These are phyloP conservation scores for Danio kyathit DNA, from an alignment of 2,797 vertebrate species.

Conservation along the genomic window DNA sequence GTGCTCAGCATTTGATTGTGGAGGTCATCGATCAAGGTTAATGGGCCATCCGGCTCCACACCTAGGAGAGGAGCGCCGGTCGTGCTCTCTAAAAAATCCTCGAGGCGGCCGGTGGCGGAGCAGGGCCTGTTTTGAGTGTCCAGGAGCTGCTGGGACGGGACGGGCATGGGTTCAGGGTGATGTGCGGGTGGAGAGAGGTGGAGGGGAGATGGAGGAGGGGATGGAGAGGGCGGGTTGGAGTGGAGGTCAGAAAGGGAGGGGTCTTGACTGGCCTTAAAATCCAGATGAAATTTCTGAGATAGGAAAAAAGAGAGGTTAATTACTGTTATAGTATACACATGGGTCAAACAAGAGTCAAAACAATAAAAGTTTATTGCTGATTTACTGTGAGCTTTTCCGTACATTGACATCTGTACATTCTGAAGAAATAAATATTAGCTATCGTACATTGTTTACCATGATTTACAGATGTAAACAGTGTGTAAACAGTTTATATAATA, in stretches of 20 bases:
- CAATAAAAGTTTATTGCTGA: too few relatives aligned
- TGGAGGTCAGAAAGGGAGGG: conserved; percentile 77
- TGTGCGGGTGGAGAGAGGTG: conserved; percentile 65
- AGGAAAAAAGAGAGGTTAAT: neutral
- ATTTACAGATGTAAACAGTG: too few relatives aligned
- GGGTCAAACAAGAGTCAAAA: too few relatives aligned
- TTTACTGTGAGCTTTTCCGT: too few relatives aligned
- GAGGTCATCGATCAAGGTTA: conserved; percentile 93
- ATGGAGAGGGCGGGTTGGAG: conserved; percentile 74
- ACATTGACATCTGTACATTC: too few relatives aligned
- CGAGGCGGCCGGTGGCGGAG: conserved; percentile 79
- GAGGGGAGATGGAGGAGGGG: conserved; percentile 68
- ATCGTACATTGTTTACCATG: too few relatives aligned
- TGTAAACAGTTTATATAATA: too few relatives aligned
- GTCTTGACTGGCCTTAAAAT: conserved; percentile 78
- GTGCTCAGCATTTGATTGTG: conserved; percentile 97
- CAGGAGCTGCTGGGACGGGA: conserved; percentile 31
- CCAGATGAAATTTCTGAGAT: conserved; percentile 76
- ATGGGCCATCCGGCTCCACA: conserved; percentile 80
- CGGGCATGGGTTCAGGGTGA: conserved; percentile 15
- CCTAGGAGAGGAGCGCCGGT: conserved; percentile 86
- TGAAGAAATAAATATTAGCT: too few relatives aligned
- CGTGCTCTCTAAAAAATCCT: conserved; percentile 96
- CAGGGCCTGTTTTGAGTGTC: conserved; percentile 52
- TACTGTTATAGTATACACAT: neutral